Percentiles rank a stretch among this genome's conserved stretches.
Evolutionary conservation across 2,888 invertebrate species (phyloP).

Genomic region (Hirtodrosophila duncani): DNA sequence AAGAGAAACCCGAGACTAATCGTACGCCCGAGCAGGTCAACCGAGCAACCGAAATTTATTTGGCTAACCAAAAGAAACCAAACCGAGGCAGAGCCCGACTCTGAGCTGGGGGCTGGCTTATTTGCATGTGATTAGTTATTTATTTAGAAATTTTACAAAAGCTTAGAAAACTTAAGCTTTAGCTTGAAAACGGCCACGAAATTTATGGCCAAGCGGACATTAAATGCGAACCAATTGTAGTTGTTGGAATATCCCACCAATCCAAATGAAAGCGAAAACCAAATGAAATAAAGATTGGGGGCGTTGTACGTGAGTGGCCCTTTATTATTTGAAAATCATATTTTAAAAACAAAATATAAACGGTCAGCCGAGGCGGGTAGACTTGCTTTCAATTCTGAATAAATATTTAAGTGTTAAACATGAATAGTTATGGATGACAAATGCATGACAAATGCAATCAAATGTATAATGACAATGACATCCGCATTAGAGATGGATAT

Average conservation of each 20-base stretch:
- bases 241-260: conserved; percentile 7
- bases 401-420: too few species aligned
- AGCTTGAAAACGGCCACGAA: conserved; percentile 25
- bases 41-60: conserved; percentile 58
- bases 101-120: too few species aligned
- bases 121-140: conserved; percentile 64
- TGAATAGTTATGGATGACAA: conserved; percentile 29
- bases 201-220: conserved; percentile 30
- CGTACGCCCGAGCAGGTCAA: conserved; percentile 45
- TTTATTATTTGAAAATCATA: conserved; percentile 30
- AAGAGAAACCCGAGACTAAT: conserved; percentile 72
- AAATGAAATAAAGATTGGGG: conserved; percentile 1
- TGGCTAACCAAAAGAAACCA: conserved; percentile 71
- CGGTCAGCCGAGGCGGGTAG: too few species aligned
- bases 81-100: conserved; percentile 23
- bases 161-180: conserved; percentile 47
- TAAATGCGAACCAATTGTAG: conserved; percentile 7
- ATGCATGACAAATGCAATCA: too few species aligned
- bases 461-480: too few species aligned
- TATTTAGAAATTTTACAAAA: conserved; percentile 63
- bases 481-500: too few species aligned
- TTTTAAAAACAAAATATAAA: too few species aligned
- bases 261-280: conserved; percentile 62
- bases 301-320: conserved; percentile 29
- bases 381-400: too few species aligned